Conservation (phyloP, 2,888 invertebrate genomes). For the Hoplodrina ambigua region DNA sequence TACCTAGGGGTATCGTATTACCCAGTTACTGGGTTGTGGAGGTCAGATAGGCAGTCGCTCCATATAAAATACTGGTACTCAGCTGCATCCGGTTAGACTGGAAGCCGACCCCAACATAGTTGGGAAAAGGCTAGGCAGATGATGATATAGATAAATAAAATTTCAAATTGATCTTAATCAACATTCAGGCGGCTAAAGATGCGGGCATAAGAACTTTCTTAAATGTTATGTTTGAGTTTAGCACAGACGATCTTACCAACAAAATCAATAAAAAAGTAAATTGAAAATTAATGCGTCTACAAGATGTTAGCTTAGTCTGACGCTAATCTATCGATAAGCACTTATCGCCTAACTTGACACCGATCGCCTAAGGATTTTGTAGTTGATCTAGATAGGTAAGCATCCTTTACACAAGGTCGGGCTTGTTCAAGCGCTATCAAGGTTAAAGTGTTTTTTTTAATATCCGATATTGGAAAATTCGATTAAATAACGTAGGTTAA, state of each 20-base stretch:
- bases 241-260: neutral
- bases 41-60: no score
- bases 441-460: conserved; percentile 19
- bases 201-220: no score
- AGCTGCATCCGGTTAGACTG: no score
- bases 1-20: no score
- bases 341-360: conserved; percentile 40
- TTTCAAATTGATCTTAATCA: no score
- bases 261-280: neutral
- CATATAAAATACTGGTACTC: no score
- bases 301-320: conserved; percentile 12
- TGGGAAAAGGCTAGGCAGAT: no score
- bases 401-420: neutral
- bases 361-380: conserved; percentile 36
- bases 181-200: no score
- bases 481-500: neutral
- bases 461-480: neutral
- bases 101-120: no score
- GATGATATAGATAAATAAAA: no score
- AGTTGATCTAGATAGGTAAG: conserved; percentile 30
- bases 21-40: no score
- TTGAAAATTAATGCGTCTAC: conserved; percentile 14
- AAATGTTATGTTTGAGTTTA: no score
- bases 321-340: conserved; percentile 26
- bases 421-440: conserved; percentile 5